Conservation (phyloP, 1,140 invertebrate species). For the Andrena cerasifolii region DNA sequence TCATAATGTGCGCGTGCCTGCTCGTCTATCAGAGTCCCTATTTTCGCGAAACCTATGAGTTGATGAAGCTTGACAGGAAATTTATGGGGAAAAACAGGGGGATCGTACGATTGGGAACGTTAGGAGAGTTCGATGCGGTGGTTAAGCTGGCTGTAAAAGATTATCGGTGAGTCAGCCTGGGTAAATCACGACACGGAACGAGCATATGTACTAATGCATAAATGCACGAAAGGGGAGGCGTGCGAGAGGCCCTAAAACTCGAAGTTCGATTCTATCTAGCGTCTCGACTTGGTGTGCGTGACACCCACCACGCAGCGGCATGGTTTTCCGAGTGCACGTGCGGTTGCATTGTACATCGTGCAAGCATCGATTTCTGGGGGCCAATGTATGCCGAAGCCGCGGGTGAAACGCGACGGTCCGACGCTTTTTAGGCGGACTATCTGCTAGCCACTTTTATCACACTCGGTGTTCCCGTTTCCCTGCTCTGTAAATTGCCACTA, state of each 20-base stretch:
- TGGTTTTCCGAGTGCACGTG: background rate
- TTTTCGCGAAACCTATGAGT: background rate
- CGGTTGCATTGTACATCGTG: background rate
- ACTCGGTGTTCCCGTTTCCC: no score
- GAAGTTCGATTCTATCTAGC: conserved; percentile 25
- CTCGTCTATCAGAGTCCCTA: background rate
- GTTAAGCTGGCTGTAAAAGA: background rate
- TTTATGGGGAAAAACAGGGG: background rate
- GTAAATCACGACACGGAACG: conserved; percentile 19
- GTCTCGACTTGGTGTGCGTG: background rate
- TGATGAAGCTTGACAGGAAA: background rate
- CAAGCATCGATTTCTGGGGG: background rate
- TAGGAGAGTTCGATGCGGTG: background rate
- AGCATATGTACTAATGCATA: conserved; percentile 14
- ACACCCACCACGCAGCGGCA: conserved; percentile 23
- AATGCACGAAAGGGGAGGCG: conserved; percentile 16
- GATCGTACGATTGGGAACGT: conserved; percentile 5
- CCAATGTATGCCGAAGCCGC: background rate
- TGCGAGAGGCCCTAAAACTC: conserved; percentile 4
- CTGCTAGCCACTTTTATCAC: background rate
- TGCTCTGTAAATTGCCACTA: no score
- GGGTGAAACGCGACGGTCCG: background rate
- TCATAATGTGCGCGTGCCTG: background rate
- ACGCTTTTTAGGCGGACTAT: background rate
- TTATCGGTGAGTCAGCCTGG: conserved; percentile 17